Base-by-base conservation (phyloP, 2,797 vertebrate genomes). In the Xyrichtys novacula region DNA sequence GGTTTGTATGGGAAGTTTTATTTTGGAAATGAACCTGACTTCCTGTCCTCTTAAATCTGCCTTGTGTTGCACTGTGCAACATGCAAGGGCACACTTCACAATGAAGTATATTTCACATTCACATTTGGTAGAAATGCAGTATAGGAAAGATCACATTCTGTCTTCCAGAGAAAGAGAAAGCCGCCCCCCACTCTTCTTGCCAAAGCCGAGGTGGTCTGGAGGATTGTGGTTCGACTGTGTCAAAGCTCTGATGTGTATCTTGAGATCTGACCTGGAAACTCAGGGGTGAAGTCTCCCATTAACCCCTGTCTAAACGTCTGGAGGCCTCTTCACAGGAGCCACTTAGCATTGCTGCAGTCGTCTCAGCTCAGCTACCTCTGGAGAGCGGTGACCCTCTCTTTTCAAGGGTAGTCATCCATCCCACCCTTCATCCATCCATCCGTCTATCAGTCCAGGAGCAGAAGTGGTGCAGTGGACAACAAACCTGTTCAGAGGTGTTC, bases 201-300 rank as follows among this genome's bases (percentile, higher is more conserved):
- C 66, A 12, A 47, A 65, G 48, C 52, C 6, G 15, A 32, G 25
- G 20, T 31, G 62, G 32, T 31, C 17, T 16, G 17, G 14, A 14
- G 31, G 20, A 7, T 32, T 12, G 39, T 14, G 58, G 39, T 50
- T 39, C 8, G 23, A 62, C 48, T 19, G n/a, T 32, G 54, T 65
- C 54, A 36, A 59, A 26, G 69, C 49, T 12, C 66, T 53, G 49
- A 71, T n/a, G 38, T 76, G 53, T 74, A 54, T 83, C 73, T 74
- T 11, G n/a, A 62, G 74, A 78, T 53, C 57, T 80, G 70, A 77
- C 80, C 80, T 76, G 72, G 58, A 83, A 73, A 15, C 60, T 80
- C 50, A 39, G 16, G 56, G 68, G 81, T 85, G 77, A 90, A 86
- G 83, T 74, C 78, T 54, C 67, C 85, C 78, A 80, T 85, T 89